Base-by-base conservation (phyloP, 2,797 vertebrate species). In the Manis javanica region DNA sequence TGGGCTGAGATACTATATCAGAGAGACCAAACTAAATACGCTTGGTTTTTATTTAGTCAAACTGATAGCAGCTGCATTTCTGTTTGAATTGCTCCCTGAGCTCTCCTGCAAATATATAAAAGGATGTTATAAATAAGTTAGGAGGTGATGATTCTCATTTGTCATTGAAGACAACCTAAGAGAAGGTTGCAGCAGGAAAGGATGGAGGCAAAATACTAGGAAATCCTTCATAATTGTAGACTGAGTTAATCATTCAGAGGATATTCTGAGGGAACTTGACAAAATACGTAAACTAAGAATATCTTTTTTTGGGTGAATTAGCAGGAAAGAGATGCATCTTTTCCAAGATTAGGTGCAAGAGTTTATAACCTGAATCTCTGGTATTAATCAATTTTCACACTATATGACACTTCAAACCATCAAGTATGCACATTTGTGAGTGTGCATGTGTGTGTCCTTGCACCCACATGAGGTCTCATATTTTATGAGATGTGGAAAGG, bases 81-180 rank as follows among this genome's bases (percentile, higher is more conserved):
- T 96, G 31, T 95, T 94, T 96, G 78, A 97, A 97, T 94, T 94
- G 94, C 96, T 97, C 97, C 97, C 97, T 78, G 83, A 96, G 92
- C 95, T 96, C 95, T 92, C 94, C 94, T 95, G 96, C 88, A 97
- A 97, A 97, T 97, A 95, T 93, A 95, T 92, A 84, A 96, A 96
- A 94, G 85, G 90, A 87, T 91, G 88, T 97, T 96, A 97, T 97
- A 96, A 97, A 97, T 97, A 97, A 97, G 93, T 96, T 96, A 98
- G 86, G 51, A 95, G 83, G 49, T 89, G 95, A 90, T 95, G 92
- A 90, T 90, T 96, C 96, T 96, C 96, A 96, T 97, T 96, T 96
- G 83, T 97, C 97, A 97, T 64, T 13, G 31, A 96, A 83, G 85
- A 46, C 81, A 95, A 74, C 49, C 55, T 92, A 88, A 96, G 81